phyloP scores from a whole-genome alignment of 2,797 vertebrate species.

The Vipera ursinii region DNA sequence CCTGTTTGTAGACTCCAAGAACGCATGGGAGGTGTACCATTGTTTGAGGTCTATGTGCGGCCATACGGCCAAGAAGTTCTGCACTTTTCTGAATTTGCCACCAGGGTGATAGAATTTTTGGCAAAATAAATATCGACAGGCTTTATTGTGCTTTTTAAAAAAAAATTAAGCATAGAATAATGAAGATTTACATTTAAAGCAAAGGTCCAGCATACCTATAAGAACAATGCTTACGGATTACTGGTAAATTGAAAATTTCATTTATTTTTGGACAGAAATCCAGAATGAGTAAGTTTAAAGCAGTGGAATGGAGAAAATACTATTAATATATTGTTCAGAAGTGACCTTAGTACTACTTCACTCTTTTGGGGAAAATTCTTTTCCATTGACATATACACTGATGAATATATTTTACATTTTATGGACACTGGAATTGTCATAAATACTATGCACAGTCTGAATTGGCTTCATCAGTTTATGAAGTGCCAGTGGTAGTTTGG shows the following conservation, averaged over 20 bases:
- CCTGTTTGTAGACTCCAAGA: constrained; percentile 75
- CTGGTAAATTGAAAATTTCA: constrained; percentile 71
- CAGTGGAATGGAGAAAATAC: constrained; percentile 57
- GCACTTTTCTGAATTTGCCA: constrained; percentile 81
- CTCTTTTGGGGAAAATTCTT: constrained; percentile 64
- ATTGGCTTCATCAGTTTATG: constrained; percentile 51
- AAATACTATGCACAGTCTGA: constrained; percentile 72
- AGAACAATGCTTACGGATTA: constrained; percentile 69
- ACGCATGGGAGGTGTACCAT: constrained; percentile 76
- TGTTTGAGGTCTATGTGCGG: constrained; percentile 79
- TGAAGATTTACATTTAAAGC: constrained; percentile 75
- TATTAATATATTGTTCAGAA: constrained; percentile 75
- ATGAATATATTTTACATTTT: constrained; percentile 66
- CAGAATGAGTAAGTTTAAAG: constrained; percentile 66
- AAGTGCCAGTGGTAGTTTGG: constrained; percentile 61
- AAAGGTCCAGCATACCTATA: constrained; percentile 68
- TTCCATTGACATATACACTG: constrained; percentile 60
- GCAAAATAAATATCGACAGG: constrained; percentile 69
- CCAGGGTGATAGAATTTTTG: constrained; percentile 75
- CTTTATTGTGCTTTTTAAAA: constrained; percentile 65
- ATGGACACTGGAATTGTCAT: constrained; percentile 69
- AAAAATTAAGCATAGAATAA: constrained; percentile 71
- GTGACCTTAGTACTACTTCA: constrained; percentile 82
- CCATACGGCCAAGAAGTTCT: constrained; percentile 76
- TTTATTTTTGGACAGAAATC: constrained; percentile 72